Evolutionary conservation across 2,113 vertebrate species (phyloP).

Genomic region (Empidonax traillii): DNA sequence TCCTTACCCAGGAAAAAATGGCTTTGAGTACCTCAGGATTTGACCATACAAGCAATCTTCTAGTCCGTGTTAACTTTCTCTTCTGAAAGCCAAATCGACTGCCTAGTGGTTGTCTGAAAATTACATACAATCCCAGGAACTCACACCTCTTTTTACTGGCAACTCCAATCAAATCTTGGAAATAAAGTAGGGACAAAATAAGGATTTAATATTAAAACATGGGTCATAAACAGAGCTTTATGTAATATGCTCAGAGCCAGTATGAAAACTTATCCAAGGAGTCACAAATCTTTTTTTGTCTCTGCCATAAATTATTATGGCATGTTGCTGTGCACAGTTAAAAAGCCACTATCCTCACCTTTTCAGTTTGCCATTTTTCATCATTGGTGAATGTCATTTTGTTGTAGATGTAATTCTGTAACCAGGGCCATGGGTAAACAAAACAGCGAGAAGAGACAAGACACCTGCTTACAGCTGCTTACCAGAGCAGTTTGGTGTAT

Average conservation of each 20-base stretch:
- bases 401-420: neutral
- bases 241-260: neutral
- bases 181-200: neutral
- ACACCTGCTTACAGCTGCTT: neutral
- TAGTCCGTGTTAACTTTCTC: neutral
- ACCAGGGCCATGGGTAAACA: neutral
- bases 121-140: neutral
- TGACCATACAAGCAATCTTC: neutral
- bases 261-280: neutral
- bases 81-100: neutral
- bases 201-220: neutral
- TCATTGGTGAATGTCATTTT: neutral
- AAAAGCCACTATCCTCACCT: neutral
- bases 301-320: neutral
- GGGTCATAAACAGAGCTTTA: neutral
- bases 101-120: neutral
- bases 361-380: neutral
- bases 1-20: neutral
- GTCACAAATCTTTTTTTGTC: neutral
- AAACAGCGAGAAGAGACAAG: neutral
- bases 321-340: neutral
- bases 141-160: neutral
- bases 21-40: neutral
- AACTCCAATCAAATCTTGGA: neutral
- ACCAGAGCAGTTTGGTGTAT: neutral